Evolutionary conservation across 2,113 vertebrate species (phyloP), one percentile per base, ranked within the genome.

Genomic region (Ptychochromis oligacanthus): DNA sequence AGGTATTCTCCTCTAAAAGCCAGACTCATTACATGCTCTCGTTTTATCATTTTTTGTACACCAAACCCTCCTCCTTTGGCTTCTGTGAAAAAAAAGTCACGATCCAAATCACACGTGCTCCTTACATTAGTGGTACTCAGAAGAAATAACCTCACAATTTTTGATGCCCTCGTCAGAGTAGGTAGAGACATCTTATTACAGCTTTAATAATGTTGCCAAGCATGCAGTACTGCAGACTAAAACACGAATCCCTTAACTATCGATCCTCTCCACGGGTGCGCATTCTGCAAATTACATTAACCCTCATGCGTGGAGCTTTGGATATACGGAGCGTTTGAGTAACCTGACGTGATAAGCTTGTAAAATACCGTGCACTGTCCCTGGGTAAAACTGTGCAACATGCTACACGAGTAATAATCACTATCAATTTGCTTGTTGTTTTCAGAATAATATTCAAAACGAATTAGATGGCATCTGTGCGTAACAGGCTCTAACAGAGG

Each of bases 101-200:
- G n/a, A 83, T 77, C 70, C 78, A 62, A 74, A 79, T 81, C 57
- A 62, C 83, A 76, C 58, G 77, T 72, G 77, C 52, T 72, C 0
- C 46, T 49, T 54, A 54, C 67, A 34, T 54, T 54, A 24, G 15
- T 28, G 46, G 43, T 52, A 31, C 43, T 70, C 43, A 0, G 17
- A 52, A 72, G 15, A 31, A 52, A 72, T 72, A 72, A 57, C 57
- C 77, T 34, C 40, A 26, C 11, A 26, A 79, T 65, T 10, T 12
- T 10, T 7, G 54, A 74, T 55, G 46, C 15, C 52, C 36, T 40
- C 13, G 22, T 74, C 31, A 38, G 43, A 49, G 14, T 49, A 36
- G 20, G 31, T 52, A 72, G 11, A 72, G 26, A 26, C 67, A 2
- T 52, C 46, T 54, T 18, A 52, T 52, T 52, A 52, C 49, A 52